phyloP scores from a whole-genome alignment of 2,113 vertebrate genomes.

The Mobula birostris region DNA sequence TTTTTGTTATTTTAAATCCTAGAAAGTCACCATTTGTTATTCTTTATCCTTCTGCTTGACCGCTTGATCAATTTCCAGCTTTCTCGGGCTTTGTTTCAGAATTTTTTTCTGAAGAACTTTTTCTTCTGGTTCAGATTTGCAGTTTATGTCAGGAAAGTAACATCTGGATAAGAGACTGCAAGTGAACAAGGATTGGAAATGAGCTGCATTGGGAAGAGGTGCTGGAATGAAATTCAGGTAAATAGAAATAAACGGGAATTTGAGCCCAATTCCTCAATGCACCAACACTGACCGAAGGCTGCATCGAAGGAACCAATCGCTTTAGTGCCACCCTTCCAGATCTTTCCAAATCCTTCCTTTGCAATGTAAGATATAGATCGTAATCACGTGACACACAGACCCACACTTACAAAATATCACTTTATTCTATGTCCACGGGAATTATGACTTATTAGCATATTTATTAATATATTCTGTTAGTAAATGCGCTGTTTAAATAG shows the following conservation, averaged over 20 bases:
- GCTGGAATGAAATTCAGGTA: not conserved
- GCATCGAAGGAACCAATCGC: not conserved
- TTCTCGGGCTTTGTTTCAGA: too few relatives aligned
- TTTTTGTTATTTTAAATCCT: too few relatives aligned
- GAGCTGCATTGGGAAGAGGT: not conserved
- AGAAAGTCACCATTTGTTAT: too few relatives aligned
- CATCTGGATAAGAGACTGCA: not conserved
- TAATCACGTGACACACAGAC: not conserved
- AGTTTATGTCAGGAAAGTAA: not conserved
- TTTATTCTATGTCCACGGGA: not conserved
- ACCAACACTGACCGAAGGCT: not conserved
- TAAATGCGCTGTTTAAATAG: not conserved
- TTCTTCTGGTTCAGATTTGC: not conserved
- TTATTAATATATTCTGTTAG: not conserved
- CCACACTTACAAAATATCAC: not conserved
- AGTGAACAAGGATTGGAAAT: not conserved
- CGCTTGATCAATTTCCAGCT: too few relatives aligned
- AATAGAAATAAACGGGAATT: not conserved
- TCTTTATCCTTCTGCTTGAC: too few relatives aligned
- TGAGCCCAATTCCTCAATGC: not conserved
- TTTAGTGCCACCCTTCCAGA: not conserved
- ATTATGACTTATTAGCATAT: not conserved
- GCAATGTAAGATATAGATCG: not conserved
- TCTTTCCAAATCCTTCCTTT: not conserved
- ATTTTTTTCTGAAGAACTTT: too few relatives aligned